Evolutionary conservation across 2,113 vertebrate species (phyloP), one percentile per base, ranked within the genome.

Genomic region (Phrynocephalus versicolor): DNA sequence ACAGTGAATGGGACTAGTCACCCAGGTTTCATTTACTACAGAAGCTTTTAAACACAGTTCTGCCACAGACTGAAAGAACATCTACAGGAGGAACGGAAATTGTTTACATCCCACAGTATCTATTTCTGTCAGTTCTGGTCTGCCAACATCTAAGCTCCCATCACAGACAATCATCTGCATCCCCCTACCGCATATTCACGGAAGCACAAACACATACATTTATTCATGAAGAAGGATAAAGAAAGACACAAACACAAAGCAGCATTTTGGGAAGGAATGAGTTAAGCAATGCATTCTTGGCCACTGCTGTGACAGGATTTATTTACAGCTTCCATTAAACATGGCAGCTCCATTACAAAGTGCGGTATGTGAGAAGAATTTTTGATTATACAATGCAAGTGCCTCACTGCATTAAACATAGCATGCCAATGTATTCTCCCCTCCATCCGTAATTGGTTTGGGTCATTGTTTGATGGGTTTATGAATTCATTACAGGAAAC

Each of bases 291-390:
- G 92, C 91, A 93, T 94, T 95, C 93, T 92, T 93, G 93, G 93
- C 94, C 87, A 88, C 93, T 92, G 93, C 93, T 91, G 93, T 93
- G 94, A 93, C 94, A 94, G 91, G 92, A 94, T 94, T 94, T 93
- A 93, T 93, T 94, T 94, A 93, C 93, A 94, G 91, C 91, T 92
- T 92, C 91, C 88, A 91, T 94, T 95, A 95, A 95, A 95, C 95
- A 94, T 94, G 95, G 93, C 94, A 93, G 93, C 96, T 93, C 95
- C 94, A 94, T 94, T 94, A 95, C 94, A 96, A 94, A 94, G 93
- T 94, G 93, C 94, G 95, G 95, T 94, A 96, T 93, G 95, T 96
- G 97, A 97, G 95, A 95, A 96, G 97, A 96, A 96, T 96, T 91
- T 94, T 94, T 96, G 95, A 97, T 97, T 97, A 96, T 95, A 96